phyloP scores from a whole-genome alignment of 2,113 vertebrate species.

The Serranochromis macrocephalus region DNA sequence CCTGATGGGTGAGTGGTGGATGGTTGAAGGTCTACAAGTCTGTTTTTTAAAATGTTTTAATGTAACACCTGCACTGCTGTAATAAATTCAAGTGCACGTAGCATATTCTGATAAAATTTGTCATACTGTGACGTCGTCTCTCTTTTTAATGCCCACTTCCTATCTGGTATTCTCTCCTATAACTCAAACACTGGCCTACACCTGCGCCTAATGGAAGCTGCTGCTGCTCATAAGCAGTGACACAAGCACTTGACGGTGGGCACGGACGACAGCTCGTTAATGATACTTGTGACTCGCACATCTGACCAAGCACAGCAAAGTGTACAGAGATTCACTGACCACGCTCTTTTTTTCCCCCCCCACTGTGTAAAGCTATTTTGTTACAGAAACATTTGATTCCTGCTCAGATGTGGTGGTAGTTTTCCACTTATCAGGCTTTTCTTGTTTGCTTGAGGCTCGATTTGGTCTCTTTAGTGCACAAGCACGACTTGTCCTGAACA shows the following conservation, averaged over 20 bases:
- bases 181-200: neutral
- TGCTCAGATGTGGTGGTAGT: neutral
- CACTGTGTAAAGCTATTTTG: neutral
- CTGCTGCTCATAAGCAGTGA: neutral
- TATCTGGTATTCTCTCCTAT: neutral
- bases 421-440: neutral
- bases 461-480: neutral
- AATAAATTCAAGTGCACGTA: neutral
- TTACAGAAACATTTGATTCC: neutral
- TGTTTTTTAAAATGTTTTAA: neutral
- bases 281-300: neutral
- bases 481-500: neutral
- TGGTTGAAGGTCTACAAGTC: neutral
- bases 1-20: neutral
- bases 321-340: neutral
- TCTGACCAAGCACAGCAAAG: neutral
- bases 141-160: neutral
- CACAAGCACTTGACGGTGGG: neutral
- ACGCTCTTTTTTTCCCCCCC: accelerated
- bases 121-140: neutral
- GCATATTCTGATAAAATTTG: neutral
- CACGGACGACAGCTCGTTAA: neutral
- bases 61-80: neutral
- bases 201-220: neutral
- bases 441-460: neutral